Percentiles rank a stretch among this genome's conserved stretches.
Evolutionary conservation across 2,113 vertebrate genomes (phyloP).

Genomic region (Lathamus discolor): DNA sequence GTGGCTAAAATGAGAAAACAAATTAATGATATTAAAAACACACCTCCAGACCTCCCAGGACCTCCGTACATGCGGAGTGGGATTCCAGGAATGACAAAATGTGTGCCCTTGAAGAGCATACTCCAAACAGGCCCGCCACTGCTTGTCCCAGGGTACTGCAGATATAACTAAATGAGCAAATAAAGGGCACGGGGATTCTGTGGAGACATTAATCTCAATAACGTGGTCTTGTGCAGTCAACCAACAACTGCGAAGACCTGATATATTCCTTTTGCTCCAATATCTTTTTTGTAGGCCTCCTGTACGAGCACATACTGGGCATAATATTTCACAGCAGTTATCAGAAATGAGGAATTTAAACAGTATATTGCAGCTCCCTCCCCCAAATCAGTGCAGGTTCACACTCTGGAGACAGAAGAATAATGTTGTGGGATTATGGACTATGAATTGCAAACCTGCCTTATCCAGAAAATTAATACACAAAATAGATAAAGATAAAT

Average conservation of each 20-base stretch:
- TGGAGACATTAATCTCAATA: neutral
- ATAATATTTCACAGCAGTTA: neutral
- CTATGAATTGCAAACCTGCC: neutral
- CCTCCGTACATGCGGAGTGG: fast-evolving
- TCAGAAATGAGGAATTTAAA: neutral
- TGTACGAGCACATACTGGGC: neutral
- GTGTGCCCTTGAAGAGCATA: neutral
- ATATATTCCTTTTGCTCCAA: neutral
- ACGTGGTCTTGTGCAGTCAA: neutral
- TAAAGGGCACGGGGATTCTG: neutral
- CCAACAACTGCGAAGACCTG: neutral
- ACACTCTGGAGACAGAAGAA: neutral
- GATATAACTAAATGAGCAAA: neutral
- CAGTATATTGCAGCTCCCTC: neutral
- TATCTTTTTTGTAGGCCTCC: neutral
- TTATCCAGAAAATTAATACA: neutral
- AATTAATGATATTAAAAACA: neutral
- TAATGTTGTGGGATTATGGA: neutral
- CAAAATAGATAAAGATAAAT: neutral
- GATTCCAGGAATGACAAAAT: neutral
- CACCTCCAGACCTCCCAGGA: neutral
- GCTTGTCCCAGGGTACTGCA: neutral
- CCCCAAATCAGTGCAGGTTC: neutral
- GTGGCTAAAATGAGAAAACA: neutral
- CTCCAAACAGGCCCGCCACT: neutral